Evolutionary conservation across 2,888 invertebrate genomes (phyloP).

Genomic region (Pemphredon lugubris): DNA sequence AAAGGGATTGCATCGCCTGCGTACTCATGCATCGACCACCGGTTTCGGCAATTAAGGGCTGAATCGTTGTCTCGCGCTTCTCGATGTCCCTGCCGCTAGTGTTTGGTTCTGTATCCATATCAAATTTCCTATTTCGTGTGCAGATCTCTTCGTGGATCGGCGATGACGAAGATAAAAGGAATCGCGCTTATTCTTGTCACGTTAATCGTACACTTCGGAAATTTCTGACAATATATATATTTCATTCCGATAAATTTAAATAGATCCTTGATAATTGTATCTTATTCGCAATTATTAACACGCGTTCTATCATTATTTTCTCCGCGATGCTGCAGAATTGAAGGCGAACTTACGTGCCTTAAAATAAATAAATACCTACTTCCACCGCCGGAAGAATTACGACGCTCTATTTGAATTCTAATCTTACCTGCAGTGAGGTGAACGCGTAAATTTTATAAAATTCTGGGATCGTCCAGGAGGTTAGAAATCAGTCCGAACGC

Average conservation of each 20-base stretch:
- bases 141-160: conserved; percentile 16
- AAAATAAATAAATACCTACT: no score
- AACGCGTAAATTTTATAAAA: no score
- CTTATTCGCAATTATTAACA: no score
- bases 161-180: conserved; percentile 5
- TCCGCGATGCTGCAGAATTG: no score
- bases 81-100: conserved; percentile 49
- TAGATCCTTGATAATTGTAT: no score
- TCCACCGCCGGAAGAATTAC: no score
- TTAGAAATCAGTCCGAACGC: conserved; percentile 40
- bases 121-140: conserved; percentile 32
- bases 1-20: conserved; percentile 91
- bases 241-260: no score
- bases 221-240: no score
- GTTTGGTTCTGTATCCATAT: conserved; percentile 73
- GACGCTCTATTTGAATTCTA: no score
- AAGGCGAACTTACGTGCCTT: no score
- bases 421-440: no score
- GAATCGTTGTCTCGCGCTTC: conserved; percentile 47
- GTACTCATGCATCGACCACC: conserved; percentile 89
- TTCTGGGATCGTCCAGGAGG: conserved; percentile 41
- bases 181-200: neutral
- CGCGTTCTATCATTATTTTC: no score
- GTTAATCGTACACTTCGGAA: conserved; percentile 18
- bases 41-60: conserved; percentile 75